Evolutionary conservation across 2,797 vertebrate genomes (phyloP).

Genomic region (Brachymystax lenok): DNA sequence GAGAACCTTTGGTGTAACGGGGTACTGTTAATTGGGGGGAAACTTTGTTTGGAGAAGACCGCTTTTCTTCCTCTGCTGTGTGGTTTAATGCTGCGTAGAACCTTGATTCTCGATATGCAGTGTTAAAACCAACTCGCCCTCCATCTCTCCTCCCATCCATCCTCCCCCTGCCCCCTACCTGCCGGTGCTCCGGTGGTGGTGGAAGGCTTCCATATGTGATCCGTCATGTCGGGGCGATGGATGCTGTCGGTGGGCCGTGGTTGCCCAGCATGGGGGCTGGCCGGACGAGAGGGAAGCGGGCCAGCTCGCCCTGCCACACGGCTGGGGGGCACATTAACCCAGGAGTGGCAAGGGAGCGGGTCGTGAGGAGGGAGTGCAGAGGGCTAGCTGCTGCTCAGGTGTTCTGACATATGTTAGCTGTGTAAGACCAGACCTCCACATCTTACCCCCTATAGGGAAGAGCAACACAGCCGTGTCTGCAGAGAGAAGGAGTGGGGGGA

Average conservation of each 20-base stretch:
- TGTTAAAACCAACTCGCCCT: slow-evolving; percentile 18
- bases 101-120: background rate
- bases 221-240: slow-evolving; percentile 86
- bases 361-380: background rate
- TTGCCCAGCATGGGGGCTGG: slow-evolving; percentile 92
- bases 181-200: slow-evolving; percentile 77
- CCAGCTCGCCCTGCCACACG: slow-evolving; percentile 49
- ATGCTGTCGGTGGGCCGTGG: slow-evolving; percentile 87
- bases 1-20: slow-evolving; percentile 8
- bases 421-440: slow-evolving; percentile 49
- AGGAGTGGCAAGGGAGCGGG: background rate
- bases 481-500: slow-evolving; percentile 2
- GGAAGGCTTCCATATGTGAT: slow-evolving; percentile 92
- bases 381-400: slow-evolving; percentile 54
- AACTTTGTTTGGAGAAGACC: background rate
- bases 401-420: slow-evolving; percentile 59
- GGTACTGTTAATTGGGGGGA: background rate
- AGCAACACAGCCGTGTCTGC: background rate
- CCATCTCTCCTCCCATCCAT: slow-evolving; percentile 33
- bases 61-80: background rate
- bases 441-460: slow-evolving; percentile 51
- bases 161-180: slow-evolving; percentile 72
- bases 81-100: background rate
- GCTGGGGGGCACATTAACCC: slow-evolving; percentile 60
- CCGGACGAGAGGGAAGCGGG: slow-evolving; percentile 68